phyloP scores from a whole-genome alignment of 1,140 invertebrate genomes.

The Neoseiulus cucumeris region DNA sequence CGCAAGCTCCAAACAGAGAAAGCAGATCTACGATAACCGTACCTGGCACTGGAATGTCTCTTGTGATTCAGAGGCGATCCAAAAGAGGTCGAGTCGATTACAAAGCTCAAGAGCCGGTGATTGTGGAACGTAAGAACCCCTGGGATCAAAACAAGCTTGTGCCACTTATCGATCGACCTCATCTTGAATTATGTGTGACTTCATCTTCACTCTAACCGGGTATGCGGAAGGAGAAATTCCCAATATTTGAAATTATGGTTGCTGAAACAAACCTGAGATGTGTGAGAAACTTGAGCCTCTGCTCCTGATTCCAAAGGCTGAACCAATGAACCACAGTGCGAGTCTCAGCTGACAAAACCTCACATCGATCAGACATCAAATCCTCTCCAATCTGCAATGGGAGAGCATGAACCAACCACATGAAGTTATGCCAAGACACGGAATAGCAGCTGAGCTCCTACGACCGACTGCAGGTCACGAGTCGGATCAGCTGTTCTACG shows the following conservation, averaged over 20 bases:
- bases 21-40: neutral
- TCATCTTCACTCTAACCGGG: too few species aligned
- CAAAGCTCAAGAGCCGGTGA: neutral
- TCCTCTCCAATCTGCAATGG: too few species aligned
- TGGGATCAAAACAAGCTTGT: neutral
- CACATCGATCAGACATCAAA: too few species aligned
- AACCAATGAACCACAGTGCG: neutral
- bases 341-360: neutral
- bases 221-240: too few species aligned
- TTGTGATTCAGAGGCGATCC: neutral
- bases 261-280: constrained; percentile 10
- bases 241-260: too few species aligned
- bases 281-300: neutral
- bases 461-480: too few species aligned
- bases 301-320: neutral
- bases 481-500: too few species aligned
- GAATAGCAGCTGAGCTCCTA: too few species aligned
- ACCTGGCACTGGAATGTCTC: constrained; percentile 11
- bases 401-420: too few species aligned
- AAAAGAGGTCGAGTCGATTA: neutral
- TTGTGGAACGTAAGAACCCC: neutral
- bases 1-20: too few species aligned
- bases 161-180: neutral
- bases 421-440: too few species aligned
- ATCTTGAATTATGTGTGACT: too few species aligned